Conservation (phyloP, 2,113 vertebrate species). For the Gallinago media region DNA sequence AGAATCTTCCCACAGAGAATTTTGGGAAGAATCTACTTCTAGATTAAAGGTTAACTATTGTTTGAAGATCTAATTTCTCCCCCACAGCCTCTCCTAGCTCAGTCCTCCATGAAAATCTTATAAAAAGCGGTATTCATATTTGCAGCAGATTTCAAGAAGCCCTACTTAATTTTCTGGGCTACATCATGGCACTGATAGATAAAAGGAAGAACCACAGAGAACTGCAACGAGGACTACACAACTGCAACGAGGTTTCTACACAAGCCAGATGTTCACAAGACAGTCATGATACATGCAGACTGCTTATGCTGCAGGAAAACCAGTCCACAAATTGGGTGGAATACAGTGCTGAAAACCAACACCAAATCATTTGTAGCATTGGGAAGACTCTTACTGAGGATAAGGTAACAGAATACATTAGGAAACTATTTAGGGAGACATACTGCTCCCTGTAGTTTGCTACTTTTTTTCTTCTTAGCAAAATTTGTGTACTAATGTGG, state of each 20-base stretch:
- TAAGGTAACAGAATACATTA: background rate
- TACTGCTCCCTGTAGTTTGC: background rate
- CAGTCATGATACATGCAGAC: background rate
- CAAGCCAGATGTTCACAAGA: background rate
- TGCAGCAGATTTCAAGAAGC: background rate
- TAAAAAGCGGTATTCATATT: background rate
- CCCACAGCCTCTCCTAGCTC: background rate
- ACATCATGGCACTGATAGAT: accelerated
- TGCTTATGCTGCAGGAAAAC: background rate
- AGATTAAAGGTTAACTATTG: background rate
- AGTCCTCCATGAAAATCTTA: background rate
- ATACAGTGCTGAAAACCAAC: background rate
- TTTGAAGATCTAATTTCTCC: background rate
- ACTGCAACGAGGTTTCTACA: background rate
- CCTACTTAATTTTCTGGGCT: background rate
- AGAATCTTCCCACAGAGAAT: background rate
- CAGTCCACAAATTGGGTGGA: background rate
- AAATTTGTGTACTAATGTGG: background rate
- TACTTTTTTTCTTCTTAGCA: background rate
- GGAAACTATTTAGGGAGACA: background rate
- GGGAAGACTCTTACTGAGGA: background rate
- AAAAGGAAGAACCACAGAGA: background rate
- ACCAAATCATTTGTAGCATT: accelerated
- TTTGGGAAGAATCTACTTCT: background rate
- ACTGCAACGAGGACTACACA: background rate